phyloP scores from a whole-genome alignment of 2,797 vertebrate genomes.

The Dryobates pubescens region DNA sequence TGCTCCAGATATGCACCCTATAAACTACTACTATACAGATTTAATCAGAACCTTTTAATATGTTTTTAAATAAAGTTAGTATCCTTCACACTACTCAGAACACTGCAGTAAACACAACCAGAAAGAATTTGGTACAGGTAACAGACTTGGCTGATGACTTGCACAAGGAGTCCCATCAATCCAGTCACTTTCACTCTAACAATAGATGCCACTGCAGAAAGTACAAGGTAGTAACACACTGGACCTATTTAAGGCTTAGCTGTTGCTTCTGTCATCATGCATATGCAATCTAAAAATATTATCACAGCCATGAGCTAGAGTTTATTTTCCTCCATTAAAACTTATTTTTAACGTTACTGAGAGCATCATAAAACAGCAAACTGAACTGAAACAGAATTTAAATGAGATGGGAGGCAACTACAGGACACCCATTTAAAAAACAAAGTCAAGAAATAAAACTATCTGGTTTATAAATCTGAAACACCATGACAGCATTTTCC shows the following conservation, averaged over 20 bases:
- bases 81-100: not conserved
- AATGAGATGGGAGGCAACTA: not conserved
- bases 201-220: not conserved
- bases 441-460: not conserved
- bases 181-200: not conserved
- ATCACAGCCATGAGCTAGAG: not conserved
- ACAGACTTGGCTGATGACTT: accelerated
- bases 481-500: not conserved
- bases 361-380: not conserved
- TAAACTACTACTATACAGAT: not conserved
- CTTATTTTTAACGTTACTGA: not conserved
- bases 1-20: not conserved
- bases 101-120: not conserved
- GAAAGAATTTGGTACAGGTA: accelerated
- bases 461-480: not conserved
- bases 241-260: not conserved
- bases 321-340: not conserved
- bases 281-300: not conserved
- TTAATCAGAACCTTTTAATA: not conserved
- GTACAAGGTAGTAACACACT: not conserved
- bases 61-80: not conserved
- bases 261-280: not conserved
- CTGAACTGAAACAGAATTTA: not conserved
- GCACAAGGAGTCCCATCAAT: not conserved
- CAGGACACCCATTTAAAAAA: not conserved